A percentile compares a stretch with the other conserved stretches of the same genome.
These are phyloP conservation scores for Agrypnia vestita DNA, from an alignment of 1,140 invertebrate genomes.

Conservation along the genomic window DNA sequence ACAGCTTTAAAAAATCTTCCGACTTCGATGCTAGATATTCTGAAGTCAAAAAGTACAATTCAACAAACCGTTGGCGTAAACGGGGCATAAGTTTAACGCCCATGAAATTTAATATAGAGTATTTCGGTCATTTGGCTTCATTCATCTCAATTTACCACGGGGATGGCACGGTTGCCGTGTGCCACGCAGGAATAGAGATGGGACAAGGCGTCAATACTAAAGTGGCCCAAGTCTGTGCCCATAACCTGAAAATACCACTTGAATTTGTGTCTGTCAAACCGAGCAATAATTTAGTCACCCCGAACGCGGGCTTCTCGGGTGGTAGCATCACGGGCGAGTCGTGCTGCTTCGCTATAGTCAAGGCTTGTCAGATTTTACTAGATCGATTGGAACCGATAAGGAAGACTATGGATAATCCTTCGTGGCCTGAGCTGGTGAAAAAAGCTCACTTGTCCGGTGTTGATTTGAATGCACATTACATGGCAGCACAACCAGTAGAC, in stretches of 20 bases:
- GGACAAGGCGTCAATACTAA: constrained; percentile 89
- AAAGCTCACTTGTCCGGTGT: constrained; percentile 73
- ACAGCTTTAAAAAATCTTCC: constrained; percentile 74
- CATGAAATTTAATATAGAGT: constrained; percentile 78
- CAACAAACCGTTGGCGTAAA: constrained; percentile 85
- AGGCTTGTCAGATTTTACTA: constrained; percentile 79
- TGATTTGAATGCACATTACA: constrained; percentile 78
- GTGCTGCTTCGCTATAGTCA: constrained; percentile 76
- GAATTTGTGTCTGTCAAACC: constrained; percentile 81
- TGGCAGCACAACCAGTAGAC: constrained; percentile 73
- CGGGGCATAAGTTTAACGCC: constrained; percentile 79
- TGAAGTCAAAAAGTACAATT: constrained; percentile 78
- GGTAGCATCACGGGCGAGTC: constrained; percentile 75
- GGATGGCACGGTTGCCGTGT: constrained; percentile 84
- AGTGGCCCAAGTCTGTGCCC: constrained; percentile 84
- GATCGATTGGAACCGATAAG: constrained; percentile 77
- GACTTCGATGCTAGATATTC: constrained; percentile 76
- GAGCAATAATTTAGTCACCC: constrained; percentile 75
- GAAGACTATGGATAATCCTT: constrained; percentile 70
- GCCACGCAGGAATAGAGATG: constrained; percentile 88
- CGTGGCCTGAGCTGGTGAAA: constrained; percentile 77
- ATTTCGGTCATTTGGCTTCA: constrained; percentile 76
- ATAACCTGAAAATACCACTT: constrained; percentile 80
- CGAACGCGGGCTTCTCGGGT: constrained; percentile 78
- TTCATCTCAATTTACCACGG: constrained; percentile 81